Conservation (phyloP, 2,113 vertebrate species). For the Neoarius graeffei region DNA sequence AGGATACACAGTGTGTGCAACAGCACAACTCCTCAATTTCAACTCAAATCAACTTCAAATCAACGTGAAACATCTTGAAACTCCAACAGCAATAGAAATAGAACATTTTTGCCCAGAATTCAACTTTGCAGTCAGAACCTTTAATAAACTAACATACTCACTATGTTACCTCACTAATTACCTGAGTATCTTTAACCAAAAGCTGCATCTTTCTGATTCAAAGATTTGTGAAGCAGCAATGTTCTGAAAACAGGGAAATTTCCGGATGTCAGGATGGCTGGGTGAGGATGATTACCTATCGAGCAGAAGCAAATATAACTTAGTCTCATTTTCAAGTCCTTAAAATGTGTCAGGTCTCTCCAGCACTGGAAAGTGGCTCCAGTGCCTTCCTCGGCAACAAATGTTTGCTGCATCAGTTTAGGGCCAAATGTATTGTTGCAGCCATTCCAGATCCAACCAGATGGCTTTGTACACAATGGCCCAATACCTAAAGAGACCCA, state of each 20-base stretch:
- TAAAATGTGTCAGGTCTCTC: not conserved
- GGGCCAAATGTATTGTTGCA: not conserved
- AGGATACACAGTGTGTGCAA: too few species aligned
- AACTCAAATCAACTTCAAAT: too few species aligned
- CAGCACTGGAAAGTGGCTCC: not conserved
- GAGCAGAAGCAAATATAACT: not conserved
- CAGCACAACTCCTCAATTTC: too few species aligned
- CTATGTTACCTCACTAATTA: not conserved
- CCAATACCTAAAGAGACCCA: not conserved
- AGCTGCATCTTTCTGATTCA: not conserved
- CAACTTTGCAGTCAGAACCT: too few species aligned
- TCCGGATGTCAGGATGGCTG: not conserved
- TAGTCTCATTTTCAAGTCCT: not conserved
- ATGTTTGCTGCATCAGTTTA: not conserved
- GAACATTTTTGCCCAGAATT: too few species aligned
- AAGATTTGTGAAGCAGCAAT: not conserved
- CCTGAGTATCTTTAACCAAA: not conserved
- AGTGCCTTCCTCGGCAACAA: not conserved
- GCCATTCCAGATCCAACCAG: not conserved
- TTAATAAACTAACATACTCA: not conserved
- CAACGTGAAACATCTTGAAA: too few species aligned
- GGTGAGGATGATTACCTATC: conserved; percentile 10
- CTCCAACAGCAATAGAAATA: too few species aligned
- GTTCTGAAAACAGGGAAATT: not conserved
- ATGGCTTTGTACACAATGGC: not conserved